Base-by-base conservation (phyloP, 2,797 vertebrate species). In the Picus viridis region DNA sequence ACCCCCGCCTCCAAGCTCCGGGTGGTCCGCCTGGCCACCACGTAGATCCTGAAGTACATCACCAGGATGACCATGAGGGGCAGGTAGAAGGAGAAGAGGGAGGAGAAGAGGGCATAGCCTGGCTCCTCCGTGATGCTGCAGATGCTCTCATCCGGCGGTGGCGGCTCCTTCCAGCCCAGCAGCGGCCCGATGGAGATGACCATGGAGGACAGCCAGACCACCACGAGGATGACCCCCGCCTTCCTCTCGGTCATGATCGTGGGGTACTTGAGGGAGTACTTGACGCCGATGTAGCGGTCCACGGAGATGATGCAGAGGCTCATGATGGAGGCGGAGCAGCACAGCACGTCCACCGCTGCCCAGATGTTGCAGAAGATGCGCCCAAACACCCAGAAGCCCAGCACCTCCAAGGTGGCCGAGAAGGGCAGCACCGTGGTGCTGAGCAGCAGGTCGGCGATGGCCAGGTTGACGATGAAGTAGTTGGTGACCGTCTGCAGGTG, bases 281-380 rank as follows among this genome's bases (percentile, higher is more conserved):
- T 99, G 12, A 99, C 99, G 1, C 99, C 99, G 3, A 99, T 99
- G 94, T 99, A 99, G 10, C 99, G 97, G 98, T 99, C 99, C 95
- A 99, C 97, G 1, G 99, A 99, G 97, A 99, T 99, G 94, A 99
- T 98, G 94, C 99, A 99, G 64, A 99, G 98, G 97, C 99, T 99
- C 97, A 99, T 98, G 97, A 99, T 99, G 95, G 99, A 99, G 24
- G 99, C 99, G 0, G 99, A 99, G 97, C 99, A 99, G 96, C 99
- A 99, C 43, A 99, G 98, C 91, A 99, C 99, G n/a, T 99, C 99
- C 97, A 99, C 99, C 0, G 99, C 99, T 12, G 99, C 99, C 99
- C 99, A 99, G 95, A 99, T 98, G 97, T 99, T 99, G 89, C 99
- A 99, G 97, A 99, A 99, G 62, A 99, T 97, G 72, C 99, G 97